Percentiles rank a stretch among this genome's conserved stretches.
These are phyloP conservation scores for Rhagoletis pomonella DNA, from an alignment of 1,140 invertebrate genomes.

Conservation along the genomic window DNA sequence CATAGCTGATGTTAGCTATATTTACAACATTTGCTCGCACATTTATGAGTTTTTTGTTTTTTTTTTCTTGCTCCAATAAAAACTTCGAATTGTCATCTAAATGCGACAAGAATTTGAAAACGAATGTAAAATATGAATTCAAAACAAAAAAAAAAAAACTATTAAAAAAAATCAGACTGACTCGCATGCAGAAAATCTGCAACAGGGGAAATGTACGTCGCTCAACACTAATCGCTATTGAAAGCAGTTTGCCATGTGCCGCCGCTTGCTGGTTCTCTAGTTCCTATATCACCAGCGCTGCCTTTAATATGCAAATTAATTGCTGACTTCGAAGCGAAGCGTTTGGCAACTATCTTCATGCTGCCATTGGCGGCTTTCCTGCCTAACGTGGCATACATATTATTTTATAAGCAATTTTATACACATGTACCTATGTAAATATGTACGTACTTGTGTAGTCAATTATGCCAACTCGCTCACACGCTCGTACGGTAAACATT, in stretches of 20 bases:
- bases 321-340: neutral
- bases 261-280: neutral
- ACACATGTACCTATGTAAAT: neutral
- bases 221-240: neutral
- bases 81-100: neutral
- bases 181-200: too few relatives aligned
- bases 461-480: slow-evolving; percentile 29
- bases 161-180: too few relatives aligned
- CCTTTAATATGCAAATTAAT: slow-evolving; percentile 40
- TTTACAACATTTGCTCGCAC: neutral
- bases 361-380: neutral
- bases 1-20: neutral
- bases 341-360: neutral
- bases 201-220: neutral
- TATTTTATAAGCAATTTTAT: neutral
- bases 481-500: neutral
- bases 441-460: neutral
- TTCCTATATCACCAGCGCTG: neutral
- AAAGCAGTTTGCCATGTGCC: neutral
- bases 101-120: neutral
- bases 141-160: too few relatives aligned
- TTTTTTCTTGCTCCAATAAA: neutral
- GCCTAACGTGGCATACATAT: neutral
- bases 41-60: too few relatives aligned
- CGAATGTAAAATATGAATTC: too few relatives aligned